Evolutionary conservation across 1,140 invertebrate species (phyloP), one percentile per base, ranked within the genome.

Genomic region (Sogatella furcifera): DNA sequence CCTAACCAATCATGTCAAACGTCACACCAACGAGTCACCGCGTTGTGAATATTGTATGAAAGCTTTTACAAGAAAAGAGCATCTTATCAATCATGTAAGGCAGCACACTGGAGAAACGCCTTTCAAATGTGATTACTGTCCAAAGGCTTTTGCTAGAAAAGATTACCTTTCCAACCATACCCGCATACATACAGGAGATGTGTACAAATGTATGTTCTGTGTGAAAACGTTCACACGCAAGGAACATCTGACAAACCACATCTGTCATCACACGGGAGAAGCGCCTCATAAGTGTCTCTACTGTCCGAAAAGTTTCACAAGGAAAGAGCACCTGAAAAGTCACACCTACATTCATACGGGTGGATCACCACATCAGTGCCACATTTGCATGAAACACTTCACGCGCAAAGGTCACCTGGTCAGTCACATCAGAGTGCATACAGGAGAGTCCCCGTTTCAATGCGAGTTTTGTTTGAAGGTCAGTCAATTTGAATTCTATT

Each of bases 191-290:
- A 97, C 94, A 46, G 90, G 90, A 62, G 92, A 95, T 74, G 86
- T 84, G 4, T 61, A 85, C 85, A 42, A 86, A 88, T 98, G 95
- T 72, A 93, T 97, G 66, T 81, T 97, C 43, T 98, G 95, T 70
- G 87, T 90, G 31, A 98, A 98, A 74, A 90, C 94, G 63, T 98
- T 98, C 76, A 85, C 95, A 72, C 87, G 94, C 71, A 96, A 97
- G 78, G 92, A 61, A 5, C 92, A 97, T 74, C 78, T 97, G 58
- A 85, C 89, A 59, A 85, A 87, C 1, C 93, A 96, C 71, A 80
- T 89, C 65, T 81, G 90, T 59, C 91, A 88, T n/a, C 93, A 96
- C 71, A 88, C 86, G 9, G 89, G 89, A 22, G 84, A 86, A 66
- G 86, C 84, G 1, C 85, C 84, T 9, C 85, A 86, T 74, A 78